A percentile compares a stretch with the other conserved stretches of the same genome.
phyloP scores from a whole-genome alignment of 2,888 invertebrate genomes.

The Meloe dianella region DNA sequence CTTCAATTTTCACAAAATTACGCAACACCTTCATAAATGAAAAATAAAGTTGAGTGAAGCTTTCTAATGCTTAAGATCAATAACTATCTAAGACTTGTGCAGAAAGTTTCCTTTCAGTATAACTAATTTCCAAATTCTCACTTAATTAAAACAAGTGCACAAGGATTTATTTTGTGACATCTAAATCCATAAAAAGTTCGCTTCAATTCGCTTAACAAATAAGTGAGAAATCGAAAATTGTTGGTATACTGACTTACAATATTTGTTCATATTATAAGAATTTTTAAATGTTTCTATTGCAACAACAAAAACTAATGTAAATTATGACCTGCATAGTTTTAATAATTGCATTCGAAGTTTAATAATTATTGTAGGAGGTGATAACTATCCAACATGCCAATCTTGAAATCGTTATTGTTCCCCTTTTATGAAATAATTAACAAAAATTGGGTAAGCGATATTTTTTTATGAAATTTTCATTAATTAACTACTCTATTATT shows the following conservation, averaged over 20 bases:
- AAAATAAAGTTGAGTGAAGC: too few species aligned
- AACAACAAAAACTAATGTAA: neutral
- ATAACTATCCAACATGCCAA: neutral
- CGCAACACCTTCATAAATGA: too few species aligned
- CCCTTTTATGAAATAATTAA: neutral
- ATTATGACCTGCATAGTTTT: constrained; percentile 11
- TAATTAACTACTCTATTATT: neutral
- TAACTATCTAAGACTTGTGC: too few species aligned
- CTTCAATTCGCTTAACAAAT: too few species aligned
- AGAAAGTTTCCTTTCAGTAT: too few species aligned
- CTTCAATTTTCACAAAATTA: too few species aligned
- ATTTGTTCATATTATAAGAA: neutral
- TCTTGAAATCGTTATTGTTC: constrained; percentile 5
- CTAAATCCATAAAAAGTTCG: too few species aligned
- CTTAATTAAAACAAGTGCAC: too few species aligned
- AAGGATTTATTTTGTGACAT: too few species aligned
- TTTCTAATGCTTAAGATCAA: neutral
- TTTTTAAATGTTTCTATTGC: neutral
- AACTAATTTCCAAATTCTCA: too few species aligned
- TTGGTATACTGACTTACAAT: too few species aligned
- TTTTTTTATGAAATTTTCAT: neutral
- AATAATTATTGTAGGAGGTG: constrained; percentile 6
- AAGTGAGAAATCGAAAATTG: too few species aligned
- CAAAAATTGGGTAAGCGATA: neutral
- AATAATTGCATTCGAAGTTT: neutral